A percentile compares a stretch with the other conserved stretches of the same genome.
Conservation (phyloP, 2,797 vertebrate species). For the Cossypha polioptera region DNA sequence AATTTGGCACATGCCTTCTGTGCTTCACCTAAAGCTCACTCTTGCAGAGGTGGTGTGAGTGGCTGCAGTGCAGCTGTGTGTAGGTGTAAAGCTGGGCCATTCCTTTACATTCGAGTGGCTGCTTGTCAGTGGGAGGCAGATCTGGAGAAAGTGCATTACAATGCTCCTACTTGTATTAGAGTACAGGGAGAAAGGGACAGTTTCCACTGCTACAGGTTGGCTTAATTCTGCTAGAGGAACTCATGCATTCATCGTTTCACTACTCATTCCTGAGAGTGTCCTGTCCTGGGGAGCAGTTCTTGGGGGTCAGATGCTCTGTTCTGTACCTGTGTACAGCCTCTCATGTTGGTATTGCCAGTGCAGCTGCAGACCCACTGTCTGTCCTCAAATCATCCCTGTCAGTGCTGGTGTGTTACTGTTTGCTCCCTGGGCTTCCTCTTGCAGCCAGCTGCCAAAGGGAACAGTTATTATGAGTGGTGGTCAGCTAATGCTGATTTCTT, state of each 20-base stretch:
- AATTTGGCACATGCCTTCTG: background rate
- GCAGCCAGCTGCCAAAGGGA: background rate
- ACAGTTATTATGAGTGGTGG: background rate
- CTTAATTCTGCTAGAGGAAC: background rate
- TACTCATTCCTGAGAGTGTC: background rate
- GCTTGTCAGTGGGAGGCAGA: background rate
- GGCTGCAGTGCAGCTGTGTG: background rate
- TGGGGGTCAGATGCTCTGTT: background rate
- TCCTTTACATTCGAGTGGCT: background rate
- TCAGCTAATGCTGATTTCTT: background rate
- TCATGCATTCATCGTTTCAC: background rate
- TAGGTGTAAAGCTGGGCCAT: background rate
- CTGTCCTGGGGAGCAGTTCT: background rate
- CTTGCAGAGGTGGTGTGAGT: background rate
- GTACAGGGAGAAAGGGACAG: background rate
- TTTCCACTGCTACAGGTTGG: background rate
- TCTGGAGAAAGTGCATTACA: background rate
- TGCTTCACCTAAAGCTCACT: background rate
- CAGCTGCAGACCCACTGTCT: background rate
- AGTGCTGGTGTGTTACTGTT: accelerated
- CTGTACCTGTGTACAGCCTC: background rate
- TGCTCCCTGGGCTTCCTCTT: background rate
- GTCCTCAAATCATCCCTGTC: accelerated
- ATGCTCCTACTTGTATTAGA: background rate
- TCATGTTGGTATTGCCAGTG: background rate